These are phyloP conservation scores for Neodiprion fabricii DNA, from an alignment of 1,140 invertebrate species.

Conservation along the genomic window DNA sequence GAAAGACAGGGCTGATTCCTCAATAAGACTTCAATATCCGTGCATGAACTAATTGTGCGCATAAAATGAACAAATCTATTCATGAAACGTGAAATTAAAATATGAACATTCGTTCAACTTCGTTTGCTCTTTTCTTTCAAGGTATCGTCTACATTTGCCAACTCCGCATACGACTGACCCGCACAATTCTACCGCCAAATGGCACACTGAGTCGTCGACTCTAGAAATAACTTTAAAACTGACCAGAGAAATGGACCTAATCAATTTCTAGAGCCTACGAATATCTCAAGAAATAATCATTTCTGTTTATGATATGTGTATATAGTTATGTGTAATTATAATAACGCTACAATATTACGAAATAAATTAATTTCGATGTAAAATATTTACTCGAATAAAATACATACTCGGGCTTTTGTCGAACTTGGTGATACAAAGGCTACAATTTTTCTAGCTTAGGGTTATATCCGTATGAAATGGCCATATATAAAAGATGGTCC, in stretches of 20 bases:
- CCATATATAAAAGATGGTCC: too few relatives aligned
- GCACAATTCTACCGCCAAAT: constrained; percentile 79
- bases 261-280: constrained; percentile 74
- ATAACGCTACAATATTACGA: too few relatives aligned
- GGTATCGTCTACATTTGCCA: constrained; percentile 74
- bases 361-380: too few relatives aligned
- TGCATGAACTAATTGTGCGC: constrained; percentile 22
- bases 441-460: too few relatives aligned
- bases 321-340: too few relatives aligned
- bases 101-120: constrained; percentile 25
- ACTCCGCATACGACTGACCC: constrained; percentile 82
- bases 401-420: too few relatives aligned
- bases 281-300: too few relatives aligned
- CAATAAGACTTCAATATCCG: background rate
- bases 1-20: constrained; percentile 14
- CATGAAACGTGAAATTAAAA: constrained; percentile 25
- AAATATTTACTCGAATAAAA: too few relatives aligned
- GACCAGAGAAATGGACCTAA: constrained; percentile 77
- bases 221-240: constrained; percentile 75
- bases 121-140: constrained; percentile 25
- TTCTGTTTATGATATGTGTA: too few relatives aligned
- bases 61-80: constrained; percentile 33
- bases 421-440: too few relatives aligned
- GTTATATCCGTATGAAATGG: too few relatives aligned
- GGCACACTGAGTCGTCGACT: constrained; percentile 71